Conservation (phyloP, 1,140 invertebrate species). For the Aporrectodea caliginosa region DNA sequence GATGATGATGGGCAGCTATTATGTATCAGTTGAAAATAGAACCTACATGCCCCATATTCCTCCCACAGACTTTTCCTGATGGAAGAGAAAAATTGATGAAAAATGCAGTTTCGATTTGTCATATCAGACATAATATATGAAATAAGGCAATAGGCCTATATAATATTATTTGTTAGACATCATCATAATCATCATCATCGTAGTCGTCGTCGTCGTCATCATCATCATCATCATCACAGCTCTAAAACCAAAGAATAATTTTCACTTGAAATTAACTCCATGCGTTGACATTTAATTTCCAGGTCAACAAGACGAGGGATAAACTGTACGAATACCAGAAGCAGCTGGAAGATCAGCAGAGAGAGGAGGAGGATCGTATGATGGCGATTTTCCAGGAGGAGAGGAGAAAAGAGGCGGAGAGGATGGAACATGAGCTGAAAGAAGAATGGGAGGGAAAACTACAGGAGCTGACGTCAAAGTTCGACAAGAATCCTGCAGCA, state of each 20-base stretch:
- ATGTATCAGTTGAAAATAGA: too few species aligned
- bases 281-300: not conserved
- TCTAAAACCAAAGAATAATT: too few species aligned
- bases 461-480: slow-evolving; percentile 48
- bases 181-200: too few species aligned
- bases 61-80: slow-evolving; percentile 67
- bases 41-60: slow-evolving; percentile 61
- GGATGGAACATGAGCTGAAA: slow-evolving; percentile 48
- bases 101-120: too few species aligned
- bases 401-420: slow-evolving; percentile 41
- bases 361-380: slow-evolving; percentile 49
- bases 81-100: too few species aligned
- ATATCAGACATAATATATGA: too few species aligned
- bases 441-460: slow-evolving; percentile 53
- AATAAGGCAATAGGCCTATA: slow-evolving; percentile 42
- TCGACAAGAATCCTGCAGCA: slow-evolving; percentile 44
- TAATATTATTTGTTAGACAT: too few species aligned
- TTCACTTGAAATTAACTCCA: too few species aligned
- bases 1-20: too few species aligned
- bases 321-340: slow-evolving; percentile 50
- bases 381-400: slow-evolving; percentile 45
- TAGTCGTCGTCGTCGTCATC: too few species aligned
- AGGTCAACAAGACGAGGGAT: slow-evolving; percentile 47
- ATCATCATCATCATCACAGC: too few species aligned
- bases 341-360: slow-evolving; percentile 44